Evolutionary conservation across 2,797 vertebrate genomes (phyloP), one percentile per base, ranked within the genome.

Genomic region (Chlorospingus semifuscus): DNA sequence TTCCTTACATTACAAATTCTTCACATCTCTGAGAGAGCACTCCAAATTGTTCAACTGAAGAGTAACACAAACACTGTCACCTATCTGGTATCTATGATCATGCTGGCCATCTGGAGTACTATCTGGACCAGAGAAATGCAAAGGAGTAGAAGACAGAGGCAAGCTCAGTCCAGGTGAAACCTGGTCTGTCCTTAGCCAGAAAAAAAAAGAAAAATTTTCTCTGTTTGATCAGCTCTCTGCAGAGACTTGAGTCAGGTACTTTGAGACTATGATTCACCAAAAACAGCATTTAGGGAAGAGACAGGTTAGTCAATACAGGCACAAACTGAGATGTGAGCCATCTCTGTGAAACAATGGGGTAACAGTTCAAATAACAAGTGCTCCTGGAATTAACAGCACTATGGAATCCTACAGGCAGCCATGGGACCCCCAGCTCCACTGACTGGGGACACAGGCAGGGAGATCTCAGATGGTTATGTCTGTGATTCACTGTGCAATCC

Each of bases 391-490:
- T 0, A 1, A 21, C 3, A 68, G 34, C 34, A 34, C 32, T 72
- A 72, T 44, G 4, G 24, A 85, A 20, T 14, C 27, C 27, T 53
- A 30, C 9, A 42, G 39, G 22, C 30, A 83, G 30, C 4, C 24
- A 46, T 3, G 22, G 50, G 47, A 76, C 1, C 2, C 22, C 10
- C 14, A 57, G 46, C 27, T 76, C 42, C 32, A n/a, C 6, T 11
- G 9, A 21, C 18, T 3, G 1, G 29, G 14, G 20, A 63, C 27
- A 7, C 0, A 0, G 29, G 21, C 42, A 75, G 44, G 32, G 22
- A 55, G 26, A 39, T 47, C 37, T 90, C 56, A 80, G 30, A 66
- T 12, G 15, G 12, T 24, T 37, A 15, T 3, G 4, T 13, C 11
- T 3, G 2, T 12, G 42, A 77, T 42, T 55, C 69, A 30, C 32